Base-by-base conservation (phyloP, 2,113 vertebrate species). In the Nymphicus hollandicus region DNA sequence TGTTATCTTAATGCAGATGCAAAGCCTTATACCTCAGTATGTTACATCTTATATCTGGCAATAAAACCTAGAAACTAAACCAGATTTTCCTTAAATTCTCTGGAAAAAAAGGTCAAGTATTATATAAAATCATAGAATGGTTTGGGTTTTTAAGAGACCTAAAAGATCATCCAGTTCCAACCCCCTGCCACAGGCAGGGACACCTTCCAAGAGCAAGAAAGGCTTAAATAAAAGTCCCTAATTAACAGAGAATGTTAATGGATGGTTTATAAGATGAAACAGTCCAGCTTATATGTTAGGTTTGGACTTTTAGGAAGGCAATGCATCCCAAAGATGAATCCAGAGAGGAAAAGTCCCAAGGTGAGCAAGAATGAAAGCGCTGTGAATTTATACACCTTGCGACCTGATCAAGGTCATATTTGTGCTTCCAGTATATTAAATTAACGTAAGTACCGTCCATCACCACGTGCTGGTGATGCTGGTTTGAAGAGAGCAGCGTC, bases 251-350 rank as follows among this genome's bases (percentile, higher is more conserved):
- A 39, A 31, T 9, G 22, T 13, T 53, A 52, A 70, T 23, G 50
- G 25, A 3, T 19, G 14, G 17, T 43, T 89, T 66, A 29, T 20
- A 80, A 25, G 29, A 22, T 13, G 19, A 81, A 81, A 66, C 6
- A n/a, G 1, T 5, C 1, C 28, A 56, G 13, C 52, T 56, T 53
- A 2, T 6, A 3, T 0, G 0, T 56, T 23, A 49, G 4, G 1
- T 64, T 22, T 81, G 29, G 52, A 14, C 37, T 61, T 74, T 37
- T 1, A 66, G 84, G 52, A 58, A 72, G 35, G 8, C 53, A 50
- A 1, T 5, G 9, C 17, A 11, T 31, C 53, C 50, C 27, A 27
- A 73, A 41, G 41, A 41, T 41, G 41, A 12, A 41, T 41, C 41
- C 41, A 41, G 15, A 64, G 64, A 73, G 55, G 23, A 87, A 50